These are phyloP conservation scores for Archivesica marissinica DNA, from an alignment of 1,140 invertebrate species.

Conservation along the genomic window DNA sequence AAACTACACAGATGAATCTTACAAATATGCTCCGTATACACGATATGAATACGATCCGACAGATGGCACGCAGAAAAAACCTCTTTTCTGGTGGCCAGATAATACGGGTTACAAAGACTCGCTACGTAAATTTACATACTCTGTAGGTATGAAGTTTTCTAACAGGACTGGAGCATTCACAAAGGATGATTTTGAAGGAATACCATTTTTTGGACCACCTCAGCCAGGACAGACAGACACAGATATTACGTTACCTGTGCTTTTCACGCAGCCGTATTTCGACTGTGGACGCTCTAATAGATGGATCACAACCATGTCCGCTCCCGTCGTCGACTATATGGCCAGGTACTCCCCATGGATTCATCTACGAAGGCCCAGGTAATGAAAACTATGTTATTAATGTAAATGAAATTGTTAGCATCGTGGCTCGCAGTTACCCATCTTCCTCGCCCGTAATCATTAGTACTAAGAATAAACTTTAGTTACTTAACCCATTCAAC, in stretches of 20 bases:
- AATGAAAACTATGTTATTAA: constrained; percentile 81
- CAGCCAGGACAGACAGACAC: constrained; percentile 79
- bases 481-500: no score
- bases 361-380: constrained; percentile 98
- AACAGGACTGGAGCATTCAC: constrained; percentile 91
- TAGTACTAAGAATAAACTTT: no score
- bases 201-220: constrained; percentile 83
- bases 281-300: constrained; percentile 98
- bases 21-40: constrained; percentile 96
- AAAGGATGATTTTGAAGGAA: constrained; percentile 71
- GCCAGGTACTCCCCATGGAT: constrained; percentile 94
- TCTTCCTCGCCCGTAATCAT: no score
- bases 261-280: constrained; percentile 97
- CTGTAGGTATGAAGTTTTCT: constrained; percentile 92
- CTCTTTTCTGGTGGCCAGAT: constrained; percentile 89
- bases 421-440: no score
- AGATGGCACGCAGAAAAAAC: constrained; percentile 44
- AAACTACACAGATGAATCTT: constrained; percentile 96
- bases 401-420: no score
- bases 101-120: constrained; percentile 91
- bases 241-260: constrained; percentile 92
- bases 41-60: constrained; percentile 54
- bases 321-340: constrained; percentile 97
- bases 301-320: constrained; percentile 96
- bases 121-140: constrained; percentile 91